Percentiles rank a stretch among this genome's conserved stretches.
These are phyloP conservation scores for Eonycteris spelaea DNA, from an alignment of 2,113 vertebrate genomes.

Conservation along the genomic window DNA sequence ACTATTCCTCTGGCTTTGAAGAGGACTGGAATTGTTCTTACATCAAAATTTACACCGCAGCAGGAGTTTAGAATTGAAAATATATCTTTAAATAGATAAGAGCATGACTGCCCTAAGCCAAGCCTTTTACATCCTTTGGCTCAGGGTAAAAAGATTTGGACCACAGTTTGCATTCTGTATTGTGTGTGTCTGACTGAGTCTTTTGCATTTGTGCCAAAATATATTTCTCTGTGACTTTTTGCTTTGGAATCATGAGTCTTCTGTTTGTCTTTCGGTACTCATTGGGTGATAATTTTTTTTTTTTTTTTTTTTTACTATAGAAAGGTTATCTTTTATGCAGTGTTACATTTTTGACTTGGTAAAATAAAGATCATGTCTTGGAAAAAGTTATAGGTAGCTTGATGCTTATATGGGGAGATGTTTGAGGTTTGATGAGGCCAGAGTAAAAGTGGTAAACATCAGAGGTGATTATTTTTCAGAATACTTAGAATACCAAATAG, in stretches of 20 bases:
- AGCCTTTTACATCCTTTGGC: slow-evolving; percentile 63
- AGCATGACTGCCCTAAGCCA: slow-evolving; percentile 69
- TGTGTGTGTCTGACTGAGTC: neutral
- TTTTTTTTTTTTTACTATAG: slow-evolving; percentile 2
- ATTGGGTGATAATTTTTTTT: slow-evolving; percentile 14
- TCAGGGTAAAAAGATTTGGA: slow-evolving; percentile 49
- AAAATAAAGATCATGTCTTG: slow-evolving; percentile 40
- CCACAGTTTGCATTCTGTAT: slow-evolving; percentile 3
- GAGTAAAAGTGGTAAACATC: slow-evolving; percentile 66
- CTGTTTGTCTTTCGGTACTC: slow-evolving; percentile 8
- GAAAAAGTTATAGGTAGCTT: slow-evolving; percentile 16
- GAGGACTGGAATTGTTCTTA: slow-evolving; percentile 69
- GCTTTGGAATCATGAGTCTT: slow-evolving; percentile 26
- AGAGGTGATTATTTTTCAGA: slow-evolving; percentile 69
- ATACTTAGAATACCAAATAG: slow-evolving; percentile 71
- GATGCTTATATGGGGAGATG: slow-evolving; percentile 15
- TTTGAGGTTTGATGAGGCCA: slow-evolving; percentile 53
- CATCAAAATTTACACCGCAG: slow-evolving; percentile 67
- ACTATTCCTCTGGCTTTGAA: slow-evolving; percentile 72
- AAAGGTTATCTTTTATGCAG: slow-evolving; percentile 14
- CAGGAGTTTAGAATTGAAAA: slow-evolving; percentile 76
- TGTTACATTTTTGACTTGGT: slow-evolving; percentile 45
- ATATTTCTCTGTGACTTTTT: slow-evolving; percentile 41
- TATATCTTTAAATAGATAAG: slow-evolving; percentile 77
- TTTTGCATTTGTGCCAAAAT: neutral